Percentiles rank a stretch among this genome's conserved stretches.
Evolutionary conservation across 2,797 vertebrate species (phyloP).

Genomic region (Taeniopygia guttata): DNA sequence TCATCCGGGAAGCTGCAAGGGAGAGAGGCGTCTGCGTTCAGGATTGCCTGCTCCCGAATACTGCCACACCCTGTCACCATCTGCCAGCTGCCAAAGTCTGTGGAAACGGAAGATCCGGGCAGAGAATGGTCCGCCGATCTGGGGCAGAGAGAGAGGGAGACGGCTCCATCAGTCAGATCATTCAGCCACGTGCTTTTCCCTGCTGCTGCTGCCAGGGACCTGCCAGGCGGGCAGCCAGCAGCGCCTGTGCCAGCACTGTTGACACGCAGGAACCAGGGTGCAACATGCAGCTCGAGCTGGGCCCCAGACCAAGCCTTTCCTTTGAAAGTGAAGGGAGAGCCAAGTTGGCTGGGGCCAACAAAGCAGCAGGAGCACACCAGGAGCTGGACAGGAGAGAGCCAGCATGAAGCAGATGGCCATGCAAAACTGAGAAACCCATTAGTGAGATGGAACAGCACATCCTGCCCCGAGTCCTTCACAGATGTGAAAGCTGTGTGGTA

Average conservation of each 20-base stretch:
- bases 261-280: neutral
- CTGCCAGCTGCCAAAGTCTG: slow-evolving; percentile 99
- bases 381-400: slow-evolving; percentile 10
- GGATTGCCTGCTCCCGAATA: slow-evolving; percentile 89
- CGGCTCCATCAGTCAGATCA: slow-evolving; percentile 51
- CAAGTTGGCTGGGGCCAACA: neutral
- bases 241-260: neutral
- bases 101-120: slow-evolving; percentile 94
- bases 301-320: slow-evolving; percentile 1
- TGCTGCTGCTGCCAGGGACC: neutral
- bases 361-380: neutral
- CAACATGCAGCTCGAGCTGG: neutral
- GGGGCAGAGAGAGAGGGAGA: slow-evolving; percentile 79
- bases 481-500: neutral
- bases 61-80: slow-evolving; percentile 97
- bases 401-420: slow-evolving; percentile 39
- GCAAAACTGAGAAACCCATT: neutral
- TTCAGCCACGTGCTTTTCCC: slow-evolving; percentile 24
- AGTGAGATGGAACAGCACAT: neutral
- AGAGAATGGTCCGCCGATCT: slow-evolving; percentile 89
- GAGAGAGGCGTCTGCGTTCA: slow-evolving; percentile 85
- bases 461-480: neutral
- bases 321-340: slow-evolving; percentile 10
- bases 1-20: slow-evolving; percentile 95
- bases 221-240: neutral